Conservation (phyloP, 1,140 invertebrate genomes). For the Psilanteris sp. region DNA sequence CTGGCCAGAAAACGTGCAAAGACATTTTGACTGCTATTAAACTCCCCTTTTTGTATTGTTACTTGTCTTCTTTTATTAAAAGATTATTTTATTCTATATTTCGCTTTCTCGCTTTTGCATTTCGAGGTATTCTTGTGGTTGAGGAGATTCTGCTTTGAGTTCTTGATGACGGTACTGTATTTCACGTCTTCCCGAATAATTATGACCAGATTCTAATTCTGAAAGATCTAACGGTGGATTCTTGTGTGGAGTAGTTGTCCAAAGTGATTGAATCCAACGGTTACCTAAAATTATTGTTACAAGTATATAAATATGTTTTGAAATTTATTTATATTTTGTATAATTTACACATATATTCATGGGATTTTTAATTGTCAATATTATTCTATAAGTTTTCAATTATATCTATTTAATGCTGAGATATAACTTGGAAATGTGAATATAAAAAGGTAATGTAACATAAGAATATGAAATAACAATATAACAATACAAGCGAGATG, state of each 20-base stretch:
- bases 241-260: constrained; percentile 89
- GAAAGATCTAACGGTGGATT: constrained; percentile 90
- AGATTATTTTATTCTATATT: constrained; percentile 81
- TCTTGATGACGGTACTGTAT: constrained; percentile 71
- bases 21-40: constrained; percentile 79
- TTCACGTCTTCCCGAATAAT: constrained; percentile 64
- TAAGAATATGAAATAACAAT: too few species aligned
- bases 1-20: constrained; percentile 87
- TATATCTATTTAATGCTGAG: too few species aligned
- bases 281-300: constrained; percentile 82
- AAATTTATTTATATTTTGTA: too few species aligned
- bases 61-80: constrained; percentile 8
- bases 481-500: too few species aligned
- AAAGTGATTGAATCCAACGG: constrained; percentile 90
- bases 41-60: constrained; percentile 53
- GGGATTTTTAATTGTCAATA: too few species aligned
- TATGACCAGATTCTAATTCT: constrained; percentile 82
- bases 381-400: too few species aligned
- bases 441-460: too few species aligned
- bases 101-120: constrained; percentile 90
- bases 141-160: constrained; percentile 57
- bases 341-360: too few species aligned
- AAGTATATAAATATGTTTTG: too few species aligned
- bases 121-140: constrained; percentile 84
- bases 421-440: too few species aligned